Conservation (phyloP, 2,888 invertebrate genomes). For the Polydesmus complanatus region DNA sequence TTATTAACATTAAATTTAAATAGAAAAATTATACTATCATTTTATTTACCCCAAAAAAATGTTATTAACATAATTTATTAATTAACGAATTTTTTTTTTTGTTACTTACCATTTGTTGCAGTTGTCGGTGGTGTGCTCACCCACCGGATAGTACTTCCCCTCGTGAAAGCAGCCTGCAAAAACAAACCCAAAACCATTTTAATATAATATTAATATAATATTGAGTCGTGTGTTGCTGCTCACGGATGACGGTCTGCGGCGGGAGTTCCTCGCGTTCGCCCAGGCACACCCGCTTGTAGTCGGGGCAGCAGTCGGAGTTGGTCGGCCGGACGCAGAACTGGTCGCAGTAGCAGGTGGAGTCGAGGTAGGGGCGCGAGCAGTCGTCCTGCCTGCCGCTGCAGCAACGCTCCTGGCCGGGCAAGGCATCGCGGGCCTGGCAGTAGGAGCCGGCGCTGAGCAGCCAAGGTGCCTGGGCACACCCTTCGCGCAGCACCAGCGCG, state of each 20-base stretch:
- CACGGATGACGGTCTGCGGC: slow-evolving; percentile 6
- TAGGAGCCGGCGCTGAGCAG: too few species aligned
- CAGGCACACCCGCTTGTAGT: slow-evolving; percentile 61
- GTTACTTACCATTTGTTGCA: slow-evolving; percentile 68
- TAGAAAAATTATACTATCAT: too few species aligned
- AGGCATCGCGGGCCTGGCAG: slow-evolving; percentile 35
- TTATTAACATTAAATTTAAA: too few species aligned
- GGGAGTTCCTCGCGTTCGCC: slow-evolving; percentile 30
- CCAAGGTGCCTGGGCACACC: too few species aligned
- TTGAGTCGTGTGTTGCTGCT: slow-evolving; percentile 17
- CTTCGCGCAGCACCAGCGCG: too few species aligned
- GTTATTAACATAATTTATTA: too few species aligned
- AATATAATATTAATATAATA: too few species aligned
- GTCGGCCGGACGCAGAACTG: slow-evolving; percentile 66
- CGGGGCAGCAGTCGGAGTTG: slow-evolving; percentile 81
- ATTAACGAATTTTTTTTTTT: too few species aligned
- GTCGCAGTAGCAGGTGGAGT: slow-evolving; percentile 86
- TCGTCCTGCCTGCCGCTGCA: slow-evolving; percentile 61
- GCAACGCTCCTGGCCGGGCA: slow-evolving; percentile 37
- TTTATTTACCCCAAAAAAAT: too few species aligned
- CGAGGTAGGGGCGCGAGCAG: slow-evolving; percentile 67
- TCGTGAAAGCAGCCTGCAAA: slow-evolving; percentile 40
- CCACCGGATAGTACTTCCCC: slow-evolving; percentile 40
- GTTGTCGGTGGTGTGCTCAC: slow-evolving; percentile 43
- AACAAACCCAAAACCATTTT: neutral